These are phyloP conservation scores for Lasiommata megera DNA, from an alignment of 2,888 invertebrate genomes.

Conservation along the genomic window DNA sequence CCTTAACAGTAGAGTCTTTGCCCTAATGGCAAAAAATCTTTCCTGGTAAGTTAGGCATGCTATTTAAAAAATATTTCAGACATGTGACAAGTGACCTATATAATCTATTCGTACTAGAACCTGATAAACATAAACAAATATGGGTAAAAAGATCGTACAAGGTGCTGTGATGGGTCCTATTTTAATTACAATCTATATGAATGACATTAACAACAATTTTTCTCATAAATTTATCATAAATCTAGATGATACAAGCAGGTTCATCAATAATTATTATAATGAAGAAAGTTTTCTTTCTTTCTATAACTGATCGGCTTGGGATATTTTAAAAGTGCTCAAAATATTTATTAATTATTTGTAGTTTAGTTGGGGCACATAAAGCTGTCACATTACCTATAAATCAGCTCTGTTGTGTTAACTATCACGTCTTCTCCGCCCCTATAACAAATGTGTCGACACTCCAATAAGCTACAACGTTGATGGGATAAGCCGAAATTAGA, in stretches of 20 bases:
- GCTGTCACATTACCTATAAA: conserved; percentile 55
- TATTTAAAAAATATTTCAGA: too few relatives aligned
- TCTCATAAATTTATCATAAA: too few relatives aligned
- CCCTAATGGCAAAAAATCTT: too few relatives aligned
- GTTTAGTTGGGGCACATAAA: conserved; percentile 9
- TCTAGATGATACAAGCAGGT: too few relatives aligned
- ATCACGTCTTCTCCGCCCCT: conserved; percentile 47
- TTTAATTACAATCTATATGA: background rate
- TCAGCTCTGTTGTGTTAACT: conserved; percentile 63
- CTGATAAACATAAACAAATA: too few relatives aligned
- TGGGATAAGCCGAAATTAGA: conserved; percentile 52
- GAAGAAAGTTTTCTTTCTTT: too few relatives aligned
- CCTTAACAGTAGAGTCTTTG: background rate
- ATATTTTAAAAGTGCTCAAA: conserved; percentile 4
- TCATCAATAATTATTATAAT: too few relatives aligned
- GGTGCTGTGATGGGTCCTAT: background rate
- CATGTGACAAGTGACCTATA: too few relatives aligned
- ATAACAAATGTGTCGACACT: conserved; percentile 70
- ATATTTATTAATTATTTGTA: conserved; percentile 11
- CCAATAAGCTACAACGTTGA: conserved; percentile 51
- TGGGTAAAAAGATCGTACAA: too few relatives aligned
- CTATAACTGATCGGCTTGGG: background rate
- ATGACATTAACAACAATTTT: too few relatives aligned
- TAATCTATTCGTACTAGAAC: too few relatives aligned
- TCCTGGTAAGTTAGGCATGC: too few relatives aligned